Evolutionary conservation across 2,113 vertebrate genomes (phyloP).

Genomic region (Baryphthengus martii): DNA sequence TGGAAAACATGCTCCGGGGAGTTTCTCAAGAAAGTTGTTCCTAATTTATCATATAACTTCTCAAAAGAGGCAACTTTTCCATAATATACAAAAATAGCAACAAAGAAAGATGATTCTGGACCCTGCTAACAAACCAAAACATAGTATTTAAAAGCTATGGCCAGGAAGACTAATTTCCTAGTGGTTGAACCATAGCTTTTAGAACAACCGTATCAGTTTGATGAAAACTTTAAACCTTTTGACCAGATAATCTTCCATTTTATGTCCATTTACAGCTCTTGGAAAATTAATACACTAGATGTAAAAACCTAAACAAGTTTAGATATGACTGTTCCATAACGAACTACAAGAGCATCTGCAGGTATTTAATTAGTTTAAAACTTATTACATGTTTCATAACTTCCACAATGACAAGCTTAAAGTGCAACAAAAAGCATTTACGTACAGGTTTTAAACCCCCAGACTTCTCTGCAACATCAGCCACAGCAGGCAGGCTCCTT

Average conservation of each 20-base stretch:
- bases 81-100: neutral
- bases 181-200: neutral
- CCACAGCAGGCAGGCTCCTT: neutral
- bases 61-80: neutral
- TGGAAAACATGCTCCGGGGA: neutral
- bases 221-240: neutral
- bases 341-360: neutral
- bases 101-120: neutral
- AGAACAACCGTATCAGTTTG: neutral
- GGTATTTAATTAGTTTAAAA: neutral
- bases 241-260: neutral
- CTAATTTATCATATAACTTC: neutral
- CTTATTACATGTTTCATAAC: neutral
- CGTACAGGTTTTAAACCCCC: neutral
- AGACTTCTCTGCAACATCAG: neutral
- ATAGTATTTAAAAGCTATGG: neutral
- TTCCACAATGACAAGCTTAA: neutral
- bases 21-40: conserved; percentile 1
- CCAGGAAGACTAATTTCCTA: neutral
- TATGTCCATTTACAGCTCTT: neutral
- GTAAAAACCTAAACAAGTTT: neutral
- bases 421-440: neutral
- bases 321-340: neutral
- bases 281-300: neutral
- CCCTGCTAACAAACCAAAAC: neutral